Base-by-base conservation (phyloP, 1,140 invertebrate species). In the Scaptomyza hsui region DNA sequence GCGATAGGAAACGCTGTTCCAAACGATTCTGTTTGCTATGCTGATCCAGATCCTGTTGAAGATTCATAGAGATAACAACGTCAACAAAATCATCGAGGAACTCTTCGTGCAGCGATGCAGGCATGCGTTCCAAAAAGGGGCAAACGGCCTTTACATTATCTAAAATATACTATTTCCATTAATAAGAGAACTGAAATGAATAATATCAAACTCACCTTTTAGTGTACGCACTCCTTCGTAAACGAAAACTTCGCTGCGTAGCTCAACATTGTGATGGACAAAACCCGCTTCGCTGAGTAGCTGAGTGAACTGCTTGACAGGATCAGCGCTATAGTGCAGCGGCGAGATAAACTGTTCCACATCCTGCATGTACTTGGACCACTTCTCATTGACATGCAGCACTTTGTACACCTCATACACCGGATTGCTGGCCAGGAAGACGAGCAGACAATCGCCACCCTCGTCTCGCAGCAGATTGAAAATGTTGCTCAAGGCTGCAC, bases 141-240 rank as follows among this genome's bases (percentile, higher is more conserved):
- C 95, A 96, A 3, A 97, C 94, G 0, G 96, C 95, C 61, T 92
- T 92, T 0, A 95, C 92, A 21, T 95, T 94, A 76, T 95, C 96
- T 80, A 68, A 45, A 65, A 1, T 10, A 12, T 12, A 18, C 26
- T 6, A 1, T 15, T 35, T 35, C n/a, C n/a, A 32, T 32, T 13
- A 7, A 9, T 13, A 21, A n/a, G 1, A 3, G 12, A n/a, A 21
- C 13, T 5, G 0, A 10, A 13, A 18, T 24, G 18, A 15, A 7
- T 10, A 4, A 7, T 1, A 12, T 6, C 0, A 1, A 12, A 55
- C 61, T 42, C 6, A 85, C 81, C 82, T 13, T 88, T 86, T 0
- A 86, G 13, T 0, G 74, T 88, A 7, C 56, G 65, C 7, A 94
- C 78, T 56, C 93, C 95, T 10, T 94, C 92, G 78, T 94, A 96